Evolutionary conservation across 2,797 vertebrate genomes (phyloP).

Genomic region (Sebastes iracundus): DNA sequence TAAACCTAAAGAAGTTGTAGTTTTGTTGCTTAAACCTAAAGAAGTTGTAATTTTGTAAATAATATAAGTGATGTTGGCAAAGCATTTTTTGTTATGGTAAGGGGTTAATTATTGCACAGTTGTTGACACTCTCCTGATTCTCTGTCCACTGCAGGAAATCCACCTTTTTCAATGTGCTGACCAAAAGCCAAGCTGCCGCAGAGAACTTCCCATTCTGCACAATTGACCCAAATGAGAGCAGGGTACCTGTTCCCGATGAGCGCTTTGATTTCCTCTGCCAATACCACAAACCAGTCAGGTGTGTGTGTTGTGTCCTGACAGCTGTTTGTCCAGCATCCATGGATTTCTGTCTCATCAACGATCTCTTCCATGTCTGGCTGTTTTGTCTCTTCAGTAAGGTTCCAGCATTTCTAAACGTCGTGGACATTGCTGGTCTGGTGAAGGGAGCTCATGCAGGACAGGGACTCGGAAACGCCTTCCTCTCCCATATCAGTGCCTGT

Average conservation of each 20-base stretch:
- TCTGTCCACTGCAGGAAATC: conserved; percentile 87
- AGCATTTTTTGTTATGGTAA: not conserved
- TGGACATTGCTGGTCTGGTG: conserved; percentile 98
- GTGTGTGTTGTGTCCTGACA: conserved; percentile 31
- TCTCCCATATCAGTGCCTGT: conserved; percentile 97
- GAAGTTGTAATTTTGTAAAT: too few species aligned
- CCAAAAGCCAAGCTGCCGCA: conserved; percentile 95
- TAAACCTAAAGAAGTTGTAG: too few species aligned
- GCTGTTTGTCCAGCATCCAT: not conserved
- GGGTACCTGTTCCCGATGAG: conserved; percentile 96
- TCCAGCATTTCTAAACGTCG: conserved; percentile 96
- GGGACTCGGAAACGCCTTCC: conserved; percentile 96
- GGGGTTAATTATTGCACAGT: not conserved
- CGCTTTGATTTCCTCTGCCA: conserved; percentile 95
- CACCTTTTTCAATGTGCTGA: conserved; percentile 98
- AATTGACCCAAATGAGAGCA: conserved; percentile 97
- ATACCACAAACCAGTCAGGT: conserved; percentile 97
- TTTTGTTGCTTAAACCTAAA: too few species aligned
- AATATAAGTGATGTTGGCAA: not conserved
- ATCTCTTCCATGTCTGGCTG: not conserved
- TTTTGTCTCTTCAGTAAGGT: conserved; percentile 88
- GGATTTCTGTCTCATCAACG: not conserved
- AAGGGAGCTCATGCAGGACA: conserved; percentile 96
- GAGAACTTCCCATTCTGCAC: conserved; percentile 99
- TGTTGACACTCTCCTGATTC: not conserved